Percentiles rank a stretch among this genome's conserved stretches.
Conservation (phyloP, 2,888 invertebrate species). For the Aethes cnicana region DNA sequence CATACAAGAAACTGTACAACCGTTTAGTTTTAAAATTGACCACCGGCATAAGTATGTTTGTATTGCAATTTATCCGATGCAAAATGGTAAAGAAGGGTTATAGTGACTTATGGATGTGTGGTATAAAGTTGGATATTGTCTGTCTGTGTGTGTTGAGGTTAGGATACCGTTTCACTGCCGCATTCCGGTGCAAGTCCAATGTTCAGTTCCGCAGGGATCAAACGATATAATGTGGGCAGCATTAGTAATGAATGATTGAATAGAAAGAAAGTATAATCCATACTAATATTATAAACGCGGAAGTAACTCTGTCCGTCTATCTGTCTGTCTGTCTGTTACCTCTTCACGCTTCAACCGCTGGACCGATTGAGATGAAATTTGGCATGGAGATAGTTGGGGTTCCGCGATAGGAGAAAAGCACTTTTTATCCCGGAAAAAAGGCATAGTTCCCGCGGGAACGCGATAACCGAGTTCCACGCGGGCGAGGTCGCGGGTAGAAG, state of each 20-base stretch:
- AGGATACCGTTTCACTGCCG: conserved; percentile 23
- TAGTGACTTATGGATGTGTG: neutral
- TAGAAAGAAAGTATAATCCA: conserved; percentile 11
- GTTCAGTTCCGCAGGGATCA: conserved; percentile 26
- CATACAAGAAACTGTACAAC: neutral
- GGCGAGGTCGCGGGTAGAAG: too few relatives aligned
- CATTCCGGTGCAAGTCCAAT: conserved; percentile 32
- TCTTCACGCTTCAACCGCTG: too few relatives aligned
- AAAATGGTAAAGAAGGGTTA: too few relatives aligned
- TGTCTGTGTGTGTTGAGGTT: neutral
- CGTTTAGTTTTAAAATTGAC: conserved; percentile 7
- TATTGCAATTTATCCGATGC: conserved; percentile 7
- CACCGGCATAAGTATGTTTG: neutral
- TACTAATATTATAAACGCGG: neutral
- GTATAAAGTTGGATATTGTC: neutral
- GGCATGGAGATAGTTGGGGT: too few relatives aligned
- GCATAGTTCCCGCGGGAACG: too few relatives aligned
- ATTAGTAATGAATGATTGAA: conserved; percentile 25
- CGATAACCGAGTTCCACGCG: too few relatives aligned
- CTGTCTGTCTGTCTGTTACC: too few relatives aligned
- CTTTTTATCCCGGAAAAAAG: too few relatives aligned
- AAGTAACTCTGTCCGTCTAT: too few relatives aligned
- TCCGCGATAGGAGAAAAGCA: too few relatives aligned
- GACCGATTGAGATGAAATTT: too few relatives aligned
- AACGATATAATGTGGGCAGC: conserved; percentile 21